These are phyloP conservation scores for Thecophora atra DNA, from an alignment of 2,888 invertebrate species.

Conservation along the genomic window DNA sequence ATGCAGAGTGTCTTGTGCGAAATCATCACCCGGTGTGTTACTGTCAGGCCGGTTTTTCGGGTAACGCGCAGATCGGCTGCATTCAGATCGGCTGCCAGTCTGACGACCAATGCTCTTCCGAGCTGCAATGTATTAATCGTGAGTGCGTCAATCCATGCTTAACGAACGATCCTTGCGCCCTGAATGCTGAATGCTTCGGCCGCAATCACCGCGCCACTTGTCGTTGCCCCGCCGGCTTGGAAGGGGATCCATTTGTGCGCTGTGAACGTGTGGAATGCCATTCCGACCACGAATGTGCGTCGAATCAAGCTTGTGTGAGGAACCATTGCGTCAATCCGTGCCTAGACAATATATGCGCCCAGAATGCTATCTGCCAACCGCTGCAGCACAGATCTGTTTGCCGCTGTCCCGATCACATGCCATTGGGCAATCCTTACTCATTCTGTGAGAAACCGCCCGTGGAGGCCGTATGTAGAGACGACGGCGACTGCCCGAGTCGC, in stretches of 20 bases:
- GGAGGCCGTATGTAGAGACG: constrained; percentile 77
- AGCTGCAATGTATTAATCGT: constrained; percentile 83
- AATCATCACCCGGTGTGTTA: constrained; percentile 88
- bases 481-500: constrained; percentile 82
- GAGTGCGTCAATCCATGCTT: constrained; percentile 85
- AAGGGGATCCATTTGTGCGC: constrained; percentile 82
- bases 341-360: constrained; percentile 78
- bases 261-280: constrained; percentile 84
- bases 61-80: constrained; percentile 86
- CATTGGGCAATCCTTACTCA: constrained; percentile 81
- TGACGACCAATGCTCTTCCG: constrained; percentile 82
- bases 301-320: constrained; percentile 76
- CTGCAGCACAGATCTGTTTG: constrained; percentile 84
- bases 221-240: constrained; percentile 78
- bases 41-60: constrained; percentile 83
- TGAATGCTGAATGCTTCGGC: constrained; percentile 86
- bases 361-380: constrained; percentile 82
- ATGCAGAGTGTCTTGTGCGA: constrained; percentile 82
- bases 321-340: constrained; percentile 85
- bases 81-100: constrained; percentile 82
- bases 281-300: constrained; percentile 81
- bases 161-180: constrained; percentile 81
- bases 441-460: constrained; percentile 73
- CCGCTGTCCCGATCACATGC: constrained; percentile 81
- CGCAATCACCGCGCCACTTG: constrained; percentile 82